phyloP scores from a whole-genome alignment of 1,140 invertebrate genomes.

The Ditylenchus dipsaci region DNA sequence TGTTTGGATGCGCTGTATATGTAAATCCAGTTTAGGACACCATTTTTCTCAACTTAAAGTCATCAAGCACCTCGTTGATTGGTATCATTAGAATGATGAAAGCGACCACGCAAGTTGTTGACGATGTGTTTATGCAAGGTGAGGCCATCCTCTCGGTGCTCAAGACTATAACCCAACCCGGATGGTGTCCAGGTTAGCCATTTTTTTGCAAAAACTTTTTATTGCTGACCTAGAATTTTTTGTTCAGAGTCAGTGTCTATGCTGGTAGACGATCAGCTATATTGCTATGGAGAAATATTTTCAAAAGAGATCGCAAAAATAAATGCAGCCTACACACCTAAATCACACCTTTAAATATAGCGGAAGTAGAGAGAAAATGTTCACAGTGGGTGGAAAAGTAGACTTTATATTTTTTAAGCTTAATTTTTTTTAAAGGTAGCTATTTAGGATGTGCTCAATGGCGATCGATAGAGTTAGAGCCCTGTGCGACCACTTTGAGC shows the following conservation, averaged over 20 bases:
- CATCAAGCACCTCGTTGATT: constrained; percentile 34
- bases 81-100: constrained; percentile 38
- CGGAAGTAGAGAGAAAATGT: constrained; percentile 18
- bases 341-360: neutral
- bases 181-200: constrained; percentile 40
- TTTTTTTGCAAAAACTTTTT: constrained; percentile 12
- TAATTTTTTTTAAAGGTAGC: constrained; percentile 1
- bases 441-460: constrained; percentile 29
- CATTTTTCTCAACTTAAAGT: constrained; percentile 16
- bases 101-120: constrained; percentile 33
- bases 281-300: neutral
- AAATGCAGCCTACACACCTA: neutral
- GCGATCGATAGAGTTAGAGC: constrained; percentile 23
- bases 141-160: constrained; percentile 31
- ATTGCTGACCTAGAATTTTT: neutral
- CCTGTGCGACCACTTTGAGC: constrained; percentile 39
- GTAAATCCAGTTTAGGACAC: constrained; percentile 9
- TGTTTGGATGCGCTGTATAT: too few relatives aligned
- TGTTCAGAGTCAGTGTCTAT: constrained; percentile 25
- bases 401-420: neutral
- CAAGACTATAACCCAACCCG: constrained; percentile 21
- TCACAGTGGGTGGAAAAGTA: constrained; percentile 31
- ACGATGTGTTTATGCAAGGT: constrained; percentile 37
- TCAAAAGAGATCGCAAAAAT: neutral
- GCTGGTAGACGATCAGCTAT: constrained; percentile 29